Percentiles rank a stretch among this genome's conserved stretches.
Conservation (phyloP, 2,797 vertebrate genomes). For the Sebastes steindachneri region DNA sequence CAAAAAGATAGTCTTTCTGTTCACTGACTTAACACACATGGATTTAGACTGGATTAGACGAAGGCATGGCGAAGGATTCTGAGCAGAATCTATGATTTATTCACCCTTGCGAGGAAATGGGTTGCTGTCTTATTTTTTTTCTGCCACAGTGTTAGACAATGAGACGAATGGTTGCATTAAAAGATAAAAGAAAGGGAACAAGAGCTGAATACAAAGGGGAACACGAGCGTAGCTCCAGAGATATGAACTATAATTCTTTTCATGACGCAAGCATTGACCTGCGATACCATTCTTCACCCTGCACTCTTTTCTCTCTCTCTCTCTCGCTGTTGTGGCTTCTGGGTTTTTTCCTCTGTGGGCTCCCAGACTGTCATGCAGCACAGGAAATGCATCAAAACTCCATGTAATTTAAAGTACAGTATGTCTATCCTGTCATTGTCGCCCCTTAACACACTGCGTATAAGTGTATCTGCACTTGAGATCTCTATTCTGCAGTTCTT, state of each 20-base stretch:
- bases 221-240: conserved; percentile 52
- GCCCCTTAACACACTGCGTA: conserved; percentile 4
- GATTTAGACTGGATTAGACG: conserved; percentile 46
- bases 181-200: conserved; percentile 77
- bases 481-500: conserved; percentile 29
- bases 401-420: conserved; percentile 41
- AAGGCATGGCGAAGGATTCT: conserved; percentile 50
- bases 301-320: conserved; percentile 3
- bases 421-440: conserved; percentile 19
- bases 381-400: conserved; percentile 42
- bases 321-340: conserved; percentile 28
- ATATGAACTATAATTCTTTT: conserved; percentile 74
- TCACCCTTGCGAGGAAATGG: conserved; percentile 63
- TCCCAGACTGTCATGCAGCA: conserved; percentile 6
- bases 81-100: conserved; percentile 67
- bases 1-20: conserved; percentile 22
- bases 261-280: conserved; percentile 68
- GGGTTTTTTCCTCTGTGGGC: conserved; percentile 18
- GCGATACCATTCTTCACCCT: conserved; percentile 37
- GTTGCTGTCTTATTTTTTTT: conserved; percentile 62
- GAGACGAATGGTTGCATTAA: conserved; percentile 81
- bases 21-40: conserved; percentile 32
- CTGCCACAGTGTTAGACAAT: conserved; percentile 67
- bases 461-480: conserved; percentile 27
- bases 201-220: conserved; percentile 71